Base-by-base conservation (phyloP, 1,140 invertebrate species). In the Drosophila arawakana region DNA sequence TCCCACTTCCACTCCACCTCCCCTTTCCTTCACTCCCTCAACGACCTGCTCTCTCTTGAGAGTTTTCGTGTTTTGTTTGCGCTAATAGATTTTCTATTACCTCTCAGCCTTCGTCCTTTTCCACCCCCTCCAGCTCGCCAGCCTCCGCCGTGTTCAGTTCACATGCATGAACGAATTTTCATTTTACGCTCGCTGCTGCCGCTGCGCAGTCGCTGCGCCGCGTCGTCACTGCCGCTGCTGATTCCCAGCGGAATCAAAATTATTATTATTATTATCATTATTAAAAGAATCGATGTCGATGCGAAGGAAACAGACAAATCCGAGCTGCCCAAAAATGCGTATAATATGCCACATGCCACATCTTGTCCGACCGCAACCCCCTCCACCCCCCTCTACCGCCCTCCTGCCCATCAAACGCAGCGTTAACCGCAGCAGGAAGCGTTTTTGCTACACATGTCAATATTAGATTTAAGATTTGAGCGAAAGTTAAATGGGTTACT, bases 61-160 rank as follows among this genome's bases (percentile, higher is more conserved):
- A 71, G 25, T 76, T 76, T 52, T 60, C 50, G n/a, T 68, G 50
- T 70, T 58, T 73, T 80, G 75, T 70, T 49, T 57, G 57, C 77
- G 80, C 84, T 88, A 88, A 88, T 88, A 88, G 84, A 83, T 88
- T 88, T 88, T 69, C 77, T 89, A 88, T 88, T 89, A 86, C 73
- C 77, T 49, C 39, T 52, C 43, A 9, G 11, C 39, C 57, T 13
- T 43, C 11, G 2, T n/a, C 0, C 41, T 10, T 7, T 15, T 15
- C 15, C 15, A 15, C 70, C 15, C 0, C 35, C 52, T 18, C 68
- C 47, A 3, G 9, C 52, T 30, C 13, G 8, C 9, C 7, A 11
- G 5, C 21, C 9, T 5, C 25, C 41, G 4, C 44, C 11, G 15
- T 58, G 54, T 47, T 77, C 79, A 77, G 55, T 69, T 80, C 80